phyloP scores from a whole-genome alignment of 2,113 vertebrate genomes.

The crab-eating macaque (Macaca fascicularis) region DNA sequence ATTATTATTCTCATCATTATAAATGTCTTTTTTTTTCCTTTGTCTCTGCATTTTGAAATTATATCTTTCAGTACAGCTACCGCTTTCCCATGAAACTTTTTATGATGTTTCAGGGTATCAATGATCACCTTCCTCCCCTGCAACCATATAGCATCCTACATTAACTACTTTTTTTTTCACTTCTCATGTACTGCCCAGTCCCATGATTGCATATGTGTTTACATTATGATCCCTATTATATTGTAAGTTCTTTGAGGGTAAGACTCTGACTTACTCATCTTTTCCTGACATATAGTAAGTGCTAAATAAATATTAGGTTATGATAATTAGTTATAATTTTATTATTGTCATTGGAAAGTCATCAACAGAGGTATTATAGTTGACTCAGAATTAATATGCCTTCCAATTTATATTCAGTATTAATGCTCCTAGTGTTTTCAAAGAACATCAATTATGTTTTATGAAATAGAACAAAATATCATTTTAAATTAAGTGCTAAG shows the following conservation, averaged over 20 bases:
- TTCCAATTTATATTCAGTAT: background rate
- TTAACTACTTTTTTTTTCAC: background rate
- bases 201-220: background rate
- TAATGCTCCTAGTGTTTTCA: background rate
- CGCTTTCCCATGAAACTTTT: background rate
- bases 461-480: background rate
- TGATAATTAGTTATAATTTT: background rate
- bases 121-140: background rate
- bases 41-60: background rate
- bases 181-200: background rate
- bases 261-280: background rate
- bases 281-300: background rate
- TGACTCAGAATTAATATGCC: slow-evolving; percentile 11
- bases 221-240: background rate
- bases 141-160: background rate
- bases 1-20: background rate
- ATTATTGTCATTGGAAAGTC: background rate
- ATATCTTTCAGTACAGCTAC: background rate
- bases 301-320: slow-evolving; percentile 1
- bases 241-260: background rate
- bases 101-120: background rate
- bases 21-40: background rate
- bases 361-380: background rate
- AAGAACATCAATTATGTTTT: background rate
- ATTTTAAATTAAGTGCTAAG: slow-evolving; percentile 23